Percentiles rank a stretch among this genome's conserved stretches.
These are phyloP conservation scores for Melanerpes formicivorus DNA, from an alignment of 2,113 vertebrate species.

Conservation along the genomic window DNA sequence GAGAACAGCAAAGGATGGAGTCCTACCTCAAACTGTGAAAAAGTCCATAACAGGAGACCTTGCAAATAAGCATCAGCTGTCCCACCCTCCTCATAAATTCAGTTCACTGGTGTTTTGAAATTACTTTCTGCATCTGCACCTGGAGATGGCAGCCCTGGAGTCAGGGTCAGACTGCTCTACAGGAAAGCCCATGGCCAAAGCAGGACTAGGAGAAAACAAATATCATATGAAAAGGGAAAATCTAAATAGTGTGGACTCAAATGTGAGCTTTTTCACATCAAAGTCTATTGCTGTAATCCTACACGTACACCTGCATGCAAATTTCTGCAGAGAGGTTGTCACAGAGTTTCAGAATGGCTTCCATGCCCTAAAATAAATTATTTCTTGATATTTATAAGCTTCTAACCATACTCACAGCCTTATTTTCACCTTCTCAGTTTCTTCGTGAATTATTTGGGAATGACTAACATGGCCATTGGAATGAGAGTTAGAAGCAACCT, in stretches of 20 bases:
- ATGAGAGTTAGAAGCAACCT: neutral
- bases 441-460: neutral
- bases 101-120: neutral
- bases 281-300: neutral
- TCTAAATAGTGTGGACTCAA: neutral
- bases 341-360: neutral
- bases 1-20: neutral
- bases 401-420: neutral
- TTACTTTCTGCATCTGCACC: neutral
- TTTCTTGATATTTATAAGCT: neutral
- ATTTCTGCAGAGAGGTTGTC: neutral
- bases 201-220: neutral
- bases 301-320: too few relatives aligned
- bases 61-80: neutral
- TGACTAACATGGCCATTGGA: neutral
- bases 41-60: neutral
- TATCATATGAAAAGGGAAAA: neutral
- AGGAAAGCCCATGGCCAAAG: neutral
- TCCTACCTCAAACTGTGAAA: neutral
- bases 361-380: neutral
- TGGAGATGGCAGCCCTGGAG: neutral
- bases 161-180: neutral
- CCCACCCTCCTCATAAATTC: neutral
- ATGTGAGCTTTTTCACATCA: neutral
- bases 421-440: neutral